These are phyloP conservation scores for Latrodectus hesperus DNA, from an alignment of 2,888 invertebrate species.

Conservation along the genomic window DNA sequence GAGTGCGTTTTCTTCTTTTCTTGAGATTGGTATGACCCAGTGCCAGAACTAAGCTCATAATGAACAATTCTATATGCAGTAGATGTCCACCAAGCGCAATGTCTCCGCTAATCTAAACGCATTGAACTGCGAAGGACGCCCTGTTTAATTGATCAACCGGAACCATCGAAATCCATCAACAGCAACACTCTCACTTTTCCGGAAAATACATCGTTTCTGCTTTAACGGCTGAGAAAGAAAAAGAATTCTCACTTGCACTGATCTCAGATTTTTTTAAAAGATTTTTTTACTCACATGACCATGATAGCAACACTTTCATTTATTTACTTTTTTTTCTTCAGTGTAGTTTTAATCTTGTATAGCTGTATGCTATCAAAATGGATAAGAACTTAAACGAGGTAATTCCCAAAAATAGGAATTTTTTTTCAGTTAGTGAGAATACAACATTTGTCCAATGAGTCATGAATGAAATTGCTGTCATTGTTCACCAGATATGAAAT, in stretches of 20 bases:
- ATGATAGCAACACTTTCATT: neutral
- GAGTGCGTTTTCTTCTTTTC: too few relatives aligned
- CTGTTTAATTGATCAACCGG: slow-evolving; percentile 51
- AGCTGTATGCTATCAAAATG: too few relatives aligned
- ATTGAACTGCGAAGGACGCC: slow-evolving; percentile 41
- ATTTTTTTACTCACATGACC: slow-evolving; percentile 12
- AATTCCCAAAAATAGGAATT: too few relatives aligned
- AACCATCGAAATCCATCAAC: slow-evolving; percentile 57
- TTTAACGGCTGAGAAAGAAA: slow-evolving; percentile 3
- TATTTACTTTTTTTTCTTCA: neutral
- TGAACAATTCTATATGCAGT: slow-evolving; percentile 41
- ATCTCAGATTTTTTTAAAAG: neutral
- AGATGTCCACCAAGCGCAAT: slow-evolving; percentile 23
- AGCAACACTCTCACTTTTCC: slow-evolving; percentile 59
- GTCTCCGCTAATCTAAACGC: slow-evolving; percentile 18
- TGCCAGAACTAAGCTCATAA: slow-evolving; percentile 13
- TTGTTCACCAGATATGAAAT: too few relatives aligned
- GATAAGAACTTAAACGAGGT: too few relatives aligned
- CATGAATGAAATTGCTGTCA: too few relatives aligned
- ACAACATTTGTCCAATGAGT: too few relatives aligned
- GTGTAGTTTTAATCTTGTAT: neutral
- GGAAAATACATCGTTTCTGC: slow-evolving; percentile 24
- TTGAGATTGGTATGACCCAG: neutral
- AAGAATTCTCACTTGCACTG: too few relatives aligned
- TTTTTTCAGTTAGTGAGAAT: too few relatives aligned